Evolutionary conservation across 2,888 invertebrate species (phyloP).

Genomic region (Xylocampa areola): DNA sequence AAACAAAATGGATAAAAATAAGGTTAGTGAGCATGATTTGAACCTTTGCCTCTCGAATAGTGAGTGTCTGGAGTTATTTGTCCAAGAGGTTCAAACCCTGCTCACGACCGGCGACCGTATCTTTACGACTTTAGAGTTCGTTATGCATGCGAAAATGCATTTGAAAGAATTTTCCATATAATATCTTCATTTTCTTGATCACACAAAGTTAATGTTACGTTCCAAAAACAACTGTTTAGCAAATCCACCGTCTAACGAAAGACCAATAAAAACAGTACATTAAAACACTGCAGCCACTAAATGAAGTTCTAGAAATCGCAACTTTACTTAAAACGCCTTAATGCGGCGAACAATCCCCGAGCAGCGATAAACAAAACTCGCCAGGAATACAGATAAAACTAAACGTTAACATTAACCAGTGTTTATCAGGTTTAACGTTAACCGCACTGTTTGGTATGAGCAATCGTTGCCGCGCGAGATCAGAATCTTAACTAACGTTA

Average conservation of each 20-base stretch:
- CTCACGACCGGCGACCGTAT: too few relatives aligned
- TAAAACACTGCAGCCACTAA: constrained; percentile 26
- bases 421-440: constrained; percentile 59
- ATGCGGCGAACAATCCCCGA: constrained; percentile 51
- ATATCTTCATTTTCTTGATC: too few relatives aligned
- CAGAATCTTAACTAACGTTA: constrained; percentile 84
- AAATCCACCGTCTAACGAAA: background rate
- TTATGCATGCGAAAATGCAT: too few relatives aligned
- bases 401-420: constrained; percentile 63
- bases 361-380: constrained; percentile 60
- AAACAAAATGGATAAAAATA: too few relatives aligned
- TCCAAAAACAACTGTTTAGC: too few relatives aligned
- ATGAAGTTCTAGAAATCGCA: constrained; percentile 42
- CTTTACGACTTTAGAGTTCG: too few relatives aligned
- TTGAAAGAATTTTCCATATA: too few relatives aligned
- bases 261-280: constrained; percentile 7
- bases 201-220: too few relatives aligned
- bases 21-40: too few relatives aligned
- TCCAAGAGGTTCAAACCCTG: too few relatives aligned
- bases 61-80: too few relatives aligned
- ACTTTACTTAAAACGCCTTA: constrained; percentile 53
- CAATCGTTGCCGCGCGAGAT: constrained; percentile 80
- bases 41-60: too few relatives aligned
- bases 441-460: constrained; percentile 77
- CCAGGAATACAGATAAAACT: constrained; percentile 62